These are phyloP conservation scores for Sinhomidia bicolor DNA, from an alignment of 2,888 invertebrate species.

Conservation along the genomic window DNA sequence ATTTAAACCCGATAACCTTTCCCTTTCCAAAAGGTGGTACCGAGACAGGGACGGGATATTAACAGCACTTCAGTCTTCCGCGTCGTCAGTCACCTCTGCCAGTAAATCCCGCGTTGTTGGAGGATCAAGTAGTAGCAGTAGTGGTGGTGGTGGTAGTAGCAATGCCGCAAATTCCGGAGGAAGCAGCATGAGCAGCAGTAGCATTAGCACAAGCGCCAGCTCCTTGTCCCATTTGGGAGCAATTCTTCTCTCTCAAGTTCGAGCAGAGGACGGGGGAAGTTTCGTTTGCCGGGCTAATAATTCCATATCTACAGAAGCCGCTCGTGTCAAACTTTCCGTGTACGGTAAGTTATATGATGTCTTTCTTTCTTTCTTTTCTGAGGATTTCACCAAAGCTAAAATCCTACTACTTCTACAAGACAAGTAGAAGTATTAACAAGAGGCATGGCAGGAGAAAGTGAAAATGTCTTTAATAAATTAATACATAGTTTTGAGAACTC, in stretches of 20 bases:
- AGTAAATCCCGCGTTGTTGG: constrained; percentile 57
- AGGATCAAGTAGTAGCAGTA: constrained; percentile 8
- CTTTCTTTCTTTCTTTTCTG: neutral
- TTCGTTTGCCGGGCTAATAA: constrained; percentile 96
- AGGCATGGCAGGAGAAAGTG: neutral
- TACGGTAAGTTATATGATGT: constrained; percentile 84
- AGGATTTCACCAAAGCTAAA: neutral
- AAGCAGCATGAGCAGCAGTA: constrained; percentile 16
- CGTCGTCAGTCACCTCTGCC: constrained; percentile 54
- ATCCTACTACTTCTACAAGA: too few species aligned
- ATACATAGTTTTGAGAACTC: neutral
- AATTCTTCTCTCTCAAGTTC: constrained; percentile 79
- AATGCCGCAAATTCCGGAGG: neutral
- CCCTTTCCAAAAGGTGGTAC: constrained; percentile 72
- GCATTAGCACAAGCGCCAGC: constrained; percentile 25
- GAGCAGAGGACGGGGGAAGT: constrained; percentile 89
- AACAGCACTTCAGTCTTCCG: constrained; percentile 71
- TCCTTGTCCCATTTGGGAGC: constrained; percentile 73
- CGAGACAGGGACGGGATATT: constrained; percentile 78
- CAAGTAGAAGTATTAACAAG: too few species aligned
- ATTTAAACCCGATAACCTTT: neutral
- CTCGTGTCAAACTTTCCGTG: constrained; percentile 89
- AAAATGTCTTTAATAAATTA: constrained; percentile 4
- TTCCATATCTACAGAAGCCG: constrained; percentile 91
- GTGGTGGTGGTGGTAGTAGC: neutral